These are phyloP conservation scores for Omphaloscelis lunosa DNA, from an alignment of 2,888 invertebrate species.

Conservation along the genomic window DNA sequence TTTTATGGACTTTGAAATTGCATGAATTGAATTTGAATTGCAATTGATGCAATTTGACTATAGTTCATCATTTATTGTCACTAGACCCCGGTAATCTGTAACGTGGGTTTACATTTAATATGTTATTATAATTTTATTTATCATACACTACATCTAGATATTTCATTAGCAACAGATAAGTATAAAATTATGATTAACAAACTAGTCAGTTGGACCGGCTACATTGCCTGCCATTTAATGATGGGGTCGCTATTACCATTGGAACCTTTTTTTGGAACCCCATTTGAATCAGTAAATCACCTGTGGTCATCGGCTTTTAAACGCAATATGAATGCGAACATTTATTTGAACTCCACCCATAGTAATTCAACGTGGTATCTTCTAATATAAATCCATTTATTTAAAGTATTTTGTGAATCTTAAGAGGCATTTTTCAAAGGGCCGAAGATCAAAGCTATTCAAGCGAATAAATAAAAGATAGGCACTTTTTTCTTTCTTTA, in stretches of 20 bases:
- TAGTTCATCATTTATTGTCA: neutral
- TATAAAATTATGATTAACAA: slow-evolving; percentile 12
- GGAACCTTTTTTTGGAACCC: slow-evolving; percentile 43
- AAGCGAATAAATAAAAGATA: slow-evolving; percentile 79
- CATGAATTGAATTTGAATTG: too few species aligned
- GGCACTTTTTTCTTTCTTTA: slow-evolving; percentile 72
- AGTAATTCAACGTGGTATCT: slow-evolving; percentile 66
- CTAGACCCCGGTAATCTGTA: too few species aligned
- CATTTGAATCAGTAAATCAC: slow-evolving; percentile 44
- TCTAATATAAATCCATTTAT: slow-evolving; percentile 75
- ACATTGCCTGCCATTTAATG: slow-evolving; percentile 40
- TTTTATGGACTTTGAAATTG: too few species aligned
- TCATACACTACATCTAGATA: neutral
- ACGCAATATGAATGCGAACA: slow-evolving; percentile 54
- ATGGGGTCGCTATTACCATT: slow-evolving; percentile 52
- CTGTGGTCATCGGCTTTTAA: slow-evolving; percentile 56
- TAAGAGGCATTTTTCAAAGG: slow-evolving; percentile 79
- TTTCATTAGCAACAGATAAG: neutral
- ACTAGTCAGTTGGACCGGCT: neutral
- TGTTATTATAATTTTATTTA: neutral
- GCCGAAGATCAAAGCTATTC: slow-evolving; percentile 81
- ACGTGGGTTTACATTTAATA: too few species aligned
- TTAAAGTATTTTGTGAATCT: slow-evolving; percentile 77
- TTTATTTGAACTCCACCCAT: slow-evolving; percentile 70
- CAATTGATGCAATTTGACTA: too few species aligned